phyloP scores from a whole-genome alignment of 2,888 invertebrate genomes.

The Orthosia gracilis region DNA sequence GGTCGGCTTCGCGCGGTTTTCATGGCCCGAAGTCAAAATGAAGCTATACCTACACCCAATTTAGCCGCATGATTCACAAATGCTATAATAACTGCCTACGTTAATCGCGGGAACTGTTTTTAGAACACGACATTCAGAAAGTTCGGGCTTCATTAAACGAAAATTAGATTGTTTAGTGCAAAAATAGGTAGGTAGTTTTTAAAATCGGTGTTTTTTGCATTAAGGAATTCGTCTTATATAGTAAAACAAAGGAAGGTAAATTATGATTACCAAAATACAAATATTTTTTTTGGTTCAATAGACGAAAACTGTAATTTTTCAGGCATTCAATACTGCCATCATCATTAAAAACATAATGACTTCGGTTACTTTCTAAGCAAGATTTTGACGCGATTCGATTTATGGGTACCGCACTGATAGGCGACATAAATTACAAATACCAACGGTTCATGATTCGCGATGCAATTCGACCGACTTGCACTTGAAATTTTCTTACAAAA shows the following conservation, averaged over 20 bases:
- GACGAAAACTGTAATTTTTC: not conserved
- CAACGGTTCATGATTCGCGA: too few relatives aligned
- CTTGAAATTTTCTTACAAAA: too few relatives aligned
- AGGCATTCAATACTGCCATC: not conserved
- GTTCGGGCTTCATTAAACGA: slow-evolving; percentile 26
- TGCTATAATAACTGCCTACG: slow-evolving; percentile 64
- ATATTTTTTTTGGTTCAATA: not conserved
- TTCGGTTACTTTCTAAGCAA: too few relatives aligned
- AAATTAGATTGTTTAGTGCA: slow-evolving; percentile 4
- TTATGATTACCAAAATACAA: not conserved
- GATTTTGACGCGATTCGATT: too few relatives aligned
- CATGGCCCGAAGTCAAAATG: slow-evolving; percentile 16
- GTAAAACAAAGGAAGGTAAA: slow-evolving; percentile 18
- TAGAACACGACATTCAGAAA: slow-evolving; percentile 47
- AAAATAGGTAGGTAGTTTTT: not conserved
- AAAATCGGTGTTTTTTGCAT: slow-evolving; percentile 2
- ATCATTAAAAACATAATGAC: not conserved
- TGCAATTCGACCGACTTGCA: too few relatives aligned
- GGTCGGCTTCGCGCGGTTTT: slow-evolving; percentile 3
- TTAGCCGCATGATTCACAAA: slow-evolving; percentile 66
- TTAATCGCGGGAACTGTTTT: slow-evolving; percentile 63
- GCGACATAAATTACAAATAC: too few relatives aligned
- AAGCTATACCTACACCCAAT: slow-evolving; percentile 39
- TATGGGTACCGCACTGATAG: too few relatives aligned
- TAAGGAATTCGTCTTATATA: not conserved